Evolutionary conservation across 2,888 invertebrate species (phyloP).

Genomic region (Cantharis flavilabris): DNA sequence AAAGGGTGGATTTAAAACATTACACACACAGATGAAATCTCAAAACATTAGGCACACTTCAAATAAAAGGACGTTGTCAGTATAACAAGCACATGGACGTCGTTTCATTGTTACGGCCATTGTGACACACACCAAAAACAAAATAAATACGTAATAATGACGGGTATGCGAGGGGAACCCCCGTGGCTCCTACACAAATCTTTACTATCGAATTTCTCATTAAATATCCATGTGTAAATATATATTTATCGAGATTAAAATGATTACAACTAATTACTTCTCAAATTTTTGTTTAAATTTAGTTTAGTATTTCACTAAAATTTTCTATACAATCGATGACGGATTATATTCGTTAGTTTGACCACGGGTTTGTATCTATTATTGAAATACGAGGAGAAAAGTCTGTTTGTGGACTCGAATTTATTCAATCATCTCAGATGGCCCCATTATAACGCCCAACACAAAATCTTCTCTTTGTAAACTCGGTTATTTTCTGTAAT

Average conservation of each 20-base stretch:
- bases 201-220: conserved; percentile 13
- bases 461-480: not conserved
- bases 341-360: not conserved
- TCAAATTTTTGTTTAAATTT: not conserved
- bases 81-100: conserved; percentile 22
- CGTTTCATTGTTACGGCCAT: conserved; percentile 31
- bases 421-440: not conserved
- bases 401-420: not conserved
- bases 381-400: not conserved
- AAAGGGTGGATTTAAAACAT: conserved; percentile 22
- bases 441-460: not conserved
- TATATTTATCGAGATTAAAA: not conserved
- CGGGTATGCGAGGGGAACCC: conserved; percentile 26
- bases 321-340: not conserved
- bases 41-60: conserved; percentile 26
- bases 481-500: not conserved
- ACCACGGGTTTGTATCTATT: not conserved
- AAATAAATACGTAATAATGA: conserved; percentile 40
- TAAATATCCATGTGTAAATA: not conserved
- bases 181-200: conserved; percentile 14
- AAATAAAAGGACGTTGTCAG: conserved; percentile 18
- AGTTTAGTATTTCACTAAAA: not conserved
- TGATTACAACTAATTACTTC: not conserved
- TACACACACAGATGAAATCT: conserved; percentile 12
- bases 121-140: conserved; percentile 34